Evolutionary conservation across 2,797 vertebrate species (phyloP).

Genomic region (Scolopax rusticola): DNA sequence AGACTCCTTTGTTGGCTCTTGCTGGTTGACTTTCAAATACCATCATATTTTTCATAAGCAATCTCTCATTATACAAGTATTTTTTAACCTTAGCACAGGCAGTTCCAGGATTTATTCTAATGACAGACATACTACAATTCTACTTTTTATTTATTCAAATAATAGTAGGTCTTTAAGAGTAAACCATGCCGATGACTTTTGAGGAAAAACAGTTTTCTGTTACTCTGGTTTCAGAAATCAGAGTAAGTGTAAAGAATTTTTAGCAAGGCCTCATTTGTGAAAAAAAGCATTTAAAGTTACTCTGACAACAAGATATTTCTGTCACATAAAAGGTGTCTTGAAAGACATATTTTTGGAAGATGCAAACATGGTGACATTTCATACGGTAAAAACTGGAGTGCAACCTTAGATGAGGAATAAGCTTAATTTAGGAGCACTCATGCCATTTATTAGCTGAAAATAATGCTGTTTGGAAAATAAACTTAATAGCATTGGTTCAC

Average conservation of each 20-base stretch:
- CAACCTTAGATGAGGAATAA: not conserved
- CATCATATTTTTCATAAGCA: not conserved
- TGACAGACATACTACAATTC: not conserved
- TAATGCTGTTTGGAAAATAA: not conserved
- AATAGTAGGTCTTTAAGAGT: not conserved
- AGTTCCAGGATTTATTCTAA: not conserved
- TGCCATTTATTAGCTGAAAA: not conserved
- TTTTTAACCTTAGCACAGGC: not conserved
- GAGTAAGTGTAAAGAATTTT: not conserved
- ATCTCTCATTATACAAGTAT: not conserved
- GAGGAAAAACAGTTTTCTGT: not conserved
- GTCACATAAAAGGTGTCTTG: not conserved
- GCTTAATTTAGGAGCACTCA: not conserved
- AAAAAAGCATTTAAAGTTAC: not conserved
- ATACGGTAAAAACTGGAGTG: not conserved
- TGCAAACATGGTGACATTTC: not conserved
- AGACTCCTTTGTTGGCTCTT: not conserved
- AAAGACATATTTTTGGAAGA: not conserved
- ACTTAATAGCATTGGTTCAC: not conserved
- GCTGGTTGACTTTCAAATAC: not conserved
- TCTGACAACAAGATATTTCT: not conserved
- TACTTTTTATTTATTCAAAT: not conserved
- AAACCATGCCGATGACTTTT: not conserved
- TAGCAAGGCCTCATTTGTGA: not conserved
- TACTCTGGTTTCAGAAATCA: not conserved